Evolutionary conservation across 2,113 vertebrate genomes (phyloP), one percentile per base, ranked within the genome.

Genomic region (Scopus umbretta): DNA sequence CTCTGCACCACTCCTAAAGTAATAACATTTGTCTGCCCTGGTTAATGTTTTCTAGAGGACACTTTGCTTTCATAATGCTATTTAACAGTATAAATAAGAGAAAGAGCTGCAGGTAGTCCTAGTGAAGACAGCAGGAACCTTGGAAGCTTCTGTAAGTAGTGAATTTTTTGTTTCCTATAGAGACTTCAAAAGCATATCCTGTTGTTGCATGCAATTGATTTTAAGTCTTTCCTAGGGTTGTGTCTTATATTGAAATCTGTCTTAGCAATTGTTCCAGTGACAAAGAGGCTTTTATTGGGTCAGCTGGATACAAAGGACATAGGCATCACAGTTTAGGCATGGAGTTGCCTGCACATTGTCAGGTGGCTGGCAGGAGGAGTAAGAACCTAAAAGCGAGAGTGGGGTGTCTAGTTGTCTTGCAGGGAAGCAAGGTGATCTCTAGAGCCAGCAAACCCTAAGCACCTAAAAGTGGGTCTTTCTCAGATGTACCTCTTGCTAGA

Each of bases 11-110:
- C 80, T 90, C 50, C 92, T 86, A 92, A 90, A 95, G 91, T 90
- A 94, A 55, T 93, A 92, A 74, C 1, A 4, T 68, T 71, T 70
- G 88, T 75, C 83, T 91, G 55, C 9, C 68, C 84, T 94, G 45
- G 97, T 97, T 97, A 97, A 97, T 97, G 75, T 95, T 97, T 97
- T 92, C 97, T 95, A 96, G 80, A 86, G 83, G 72, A 80, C 72
- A 0, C 40, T 95, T 90, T 92, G 81, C 86, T 96, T 92, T 95
- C 93, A 94, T 85, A 97, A 87, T 86, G 75, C 29, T 88, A 61
- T 86, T 92, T 84, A 92, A 87, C 61, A 23, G 85, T 75, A 96
- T 96, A 97, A 97, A 97, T 94, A 97, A 89, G 66, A 90, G 94
- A 91, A 45, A n/a, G 56, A 90, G 56, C 55, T 81, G 22, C 38